Conservation (phyloP, 2,888 invertebrate species). For the Tenodera sinensis region DNA sequence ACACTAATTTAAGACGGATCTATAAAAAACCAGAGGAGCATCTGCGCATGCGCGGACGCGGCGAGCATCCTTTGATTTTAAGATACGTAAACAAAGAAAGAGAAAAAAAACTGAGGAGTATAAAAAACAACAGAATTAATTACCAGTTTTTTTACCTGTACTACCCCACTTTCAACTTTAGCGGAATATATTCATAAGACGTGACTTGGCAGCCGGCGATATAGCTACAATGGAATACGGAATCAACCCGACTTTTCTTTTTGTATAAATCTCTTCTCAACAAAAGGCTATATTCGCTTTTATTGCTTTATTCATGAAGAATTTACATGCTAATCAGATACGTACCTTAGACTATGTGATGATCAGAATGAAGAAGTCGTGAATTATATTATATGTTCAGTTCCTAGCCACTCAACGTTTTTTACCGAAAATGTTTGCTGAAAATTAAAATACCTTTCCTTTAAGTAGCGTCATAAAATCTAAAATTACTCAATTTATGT, state of each 20-base stretch:
- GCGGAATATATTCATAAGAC: background rate
- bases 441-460: too few relatives aligned
- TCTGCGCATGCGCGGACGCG: background rate
- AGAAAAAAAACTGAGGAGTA: background rate
- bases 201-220: background rate
- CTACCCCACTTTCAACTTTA: background rate
- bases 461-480: too few relatives aligned
- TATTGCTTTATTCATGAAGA: background rate
- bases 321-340: background rate
- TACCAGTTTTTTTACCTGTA: background rate
- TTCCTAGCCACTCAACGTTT: too few relatives aligned
- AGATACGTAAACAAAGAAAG: background rate
- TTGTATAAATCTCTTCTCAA: background rate
- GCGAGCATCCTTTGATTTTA: background rate
- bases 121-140: background rate
- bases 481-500: too few relatives aligned
- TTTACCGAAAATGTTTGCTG: too few relatives aligned
- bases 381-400: too few relatives aligned
- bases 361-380: too few relatives aligned
- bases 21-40: background rate
- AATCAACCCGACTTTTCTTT: background rate
- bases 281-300: background rate
- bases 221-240: background rate
- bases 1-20: background rate
- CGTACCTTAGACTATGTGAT: too few relatives aligned